Percentiles rank a stretch among this genome's conserved stretches.
These are phyloP conservation scores for Callosobruchus maculatus DNA, from an alignment of 2,888 invertebrate genomes.

Conservation along the genomic window DNA sequence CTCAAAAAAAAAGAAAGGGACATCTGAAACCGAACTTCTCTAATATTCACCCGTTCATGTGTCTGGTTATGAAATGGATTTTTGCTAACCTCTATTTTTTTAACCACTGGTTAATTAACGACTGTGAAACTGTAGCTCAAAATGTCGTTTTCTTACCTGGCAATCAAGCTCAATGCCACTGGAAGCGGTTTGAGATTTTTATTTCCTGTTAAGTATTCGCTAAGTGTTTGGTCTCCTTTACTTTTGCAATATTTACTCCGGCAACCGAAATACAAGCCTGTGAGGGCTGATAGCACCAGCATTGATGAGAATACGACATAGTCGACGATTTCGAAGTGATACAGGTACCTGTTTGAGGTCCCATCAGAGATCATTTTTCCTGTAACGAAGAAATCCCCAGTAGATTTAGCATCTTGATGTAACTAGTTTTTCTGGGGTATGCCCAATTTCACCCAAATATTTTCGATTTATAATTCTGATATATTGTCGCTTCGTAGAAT, in stretches of 20 bases:
- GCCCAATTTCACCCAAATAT: too few species aligned
- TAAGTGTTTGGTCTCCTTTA: slow-evolving; percentile 50
- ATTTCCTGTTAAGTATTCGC: slow-evolving; percentile 75
- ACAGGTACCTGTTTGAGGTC: slow-evolving; percentile 13
- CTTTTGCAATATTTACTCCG: slow-evolving; percentile 50
- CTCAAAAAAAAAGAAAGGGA: too few species aligned
- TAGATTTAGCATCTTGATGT: not conserved
- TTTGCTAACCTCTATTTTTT: too few species aligned
- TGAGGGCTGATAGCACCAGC: slow-evolving; percentile 67
- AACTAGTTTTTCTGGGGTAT: too few species aligned
- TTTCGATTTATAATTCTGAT: too few species aligned
- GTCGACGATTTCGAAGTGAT: slow-evolving; percentile 50
- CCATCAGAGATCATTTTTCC: slow-evolving; percentile 14
- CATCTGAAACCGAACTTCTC: too few species aligned
- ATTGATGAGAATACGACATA: slow-evolving; percentile 71
- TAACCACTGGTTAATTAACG: too few species aligned
- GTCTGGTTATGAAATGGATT: too few species aligned
- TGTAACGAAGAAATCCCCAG: not conserved
- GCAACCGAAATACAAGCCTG: slow-evolving; percentile 70
- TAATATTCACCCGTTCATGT: too few species aligned
- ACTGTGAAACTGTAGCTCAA: too few species aligned
- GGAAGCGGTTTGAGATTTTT: slow-evolving; percentile 73
- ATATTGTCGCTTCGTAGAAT: too few species aligned
- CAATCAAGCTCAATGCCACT: slow-evolving; percentile 81
- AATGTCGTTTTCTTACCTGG: slow-evolving; percentile 60